Evolutionary conservation across 2,888 invertebrate species (phyloP), one percentile per base, ranked within the genome.

Genomic region (Oxytorus armatus): DNA sequence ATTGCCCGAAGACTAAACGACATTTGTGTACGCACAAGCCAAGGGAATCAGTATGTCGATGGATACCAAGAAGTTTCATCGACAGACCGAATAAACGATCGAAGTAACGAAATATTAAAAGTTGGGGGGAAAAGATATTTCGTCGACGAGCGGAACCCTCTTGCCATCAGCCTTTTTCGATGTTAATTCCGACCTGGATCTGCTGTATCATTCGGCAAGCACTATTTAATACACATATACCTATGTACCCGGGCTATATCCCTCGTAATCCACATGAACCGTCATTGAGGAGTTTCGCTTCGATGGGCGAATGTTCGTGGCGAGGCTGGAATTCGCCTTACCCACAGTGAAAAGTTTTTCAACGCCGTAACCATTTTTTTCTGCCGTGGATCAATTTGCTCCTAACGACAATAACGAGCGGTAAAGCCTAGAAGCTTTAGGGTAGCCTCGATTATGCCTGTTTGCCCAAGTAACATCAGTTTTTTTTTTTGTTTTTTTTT

Each of bases 291-390:
- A 57, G 29, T 63, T 79, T 65, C 23, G 7, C 49, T 21, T 33
- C 61, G 25, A 29, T 42, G 36, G 53, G 33, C 10, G 18, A 69
- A 69, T 42, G 10, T 57, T 44, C 8, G 42, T 39, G 16, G 49
- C 18, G 42, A 49, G 21, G 2, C 69, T 70, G 53, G 16, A 25
- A 65, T 42, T 69, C 53, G 14, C 18, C 29, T 29, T 29, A 57
- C 69, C 69, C 69, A 75, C 65, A 51, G 57, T 57, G 16, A 21
- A 70, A 75, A 75, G 18, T 79, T 79, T 65, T 61, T n/a, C 63
- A 59, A 36, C 49, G 21, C 36, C 44, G 21, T 18, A 57, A 69
- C 33, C 49, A 39, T 57, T 70, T 36, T 49, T 53, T 73, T 29
- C 55, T 39, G 29, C 16, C 25, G n/a, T 49, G 42, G 36, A 57